Evolutionary conservation across 2,888 invertebrate genomes (phyloP).

Genomic region (Andrena trimmerana): DNA sequence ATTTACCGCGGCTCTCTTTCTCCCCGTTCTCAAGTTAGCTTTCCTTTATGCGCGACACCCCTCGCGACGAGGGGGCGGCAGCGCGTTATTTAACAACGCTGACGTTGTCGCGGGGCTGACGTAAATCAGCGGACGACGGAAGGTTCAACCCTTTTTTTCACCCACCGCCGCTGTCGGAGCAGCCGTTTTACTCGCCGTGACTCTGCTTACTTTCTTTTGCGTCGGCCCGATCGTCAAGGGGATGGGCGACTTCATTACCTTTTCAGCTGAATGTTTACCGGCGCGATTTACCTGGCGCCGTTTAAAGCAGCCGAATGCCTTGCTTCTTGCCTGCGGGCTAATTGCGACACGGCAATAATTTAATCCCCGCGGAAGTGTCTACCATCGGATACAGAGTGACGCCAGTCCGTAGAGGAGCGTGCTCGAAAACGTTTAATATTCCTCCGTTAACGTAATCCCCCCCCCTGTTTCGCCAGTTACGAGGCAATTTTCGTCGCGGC

Average conservation of each 20-base stretch:
- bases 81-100: constrained; percentile 61
- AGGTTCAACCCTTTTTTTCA: not conserved
- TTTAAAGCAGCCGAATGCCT: constrained; percentile 19
- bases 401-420: constrained; percentile 18
- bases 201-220: not conserved
- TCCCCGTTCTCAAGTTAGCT: not conserved
- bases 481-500: constrained; percentile 12
- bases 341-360: constrained; percentile 65
- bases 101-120: constrained; percentile 52
- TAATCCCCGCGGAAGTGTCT: constrained; percentile 51
- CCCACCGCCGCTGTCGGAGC: not conserved
- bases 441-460: constrained; percentile 34
- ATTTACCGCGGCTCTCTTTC: not conserved
- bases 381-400: constrained; percentile 13
- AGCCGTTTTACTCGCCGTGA: not conserved
- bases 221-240: not conserved
- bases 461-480: not conserved
- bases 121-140: constrained; percentile 52
- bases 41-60: not conserved
- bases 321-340: constrained; percentile 39
- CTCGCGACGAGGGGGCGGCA: not conserved
- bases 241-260: constrained; percentile 30
- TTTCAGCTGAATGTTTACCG: constrained; percentile 26
- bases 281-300: constrained; percentile 36
- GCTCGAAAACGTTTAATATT: constrained; percentile 19